phyloP scores from a whole-genome alignment of 2,113 vertebrate species.

The Onychostruthus taczanowskii region DNA sequence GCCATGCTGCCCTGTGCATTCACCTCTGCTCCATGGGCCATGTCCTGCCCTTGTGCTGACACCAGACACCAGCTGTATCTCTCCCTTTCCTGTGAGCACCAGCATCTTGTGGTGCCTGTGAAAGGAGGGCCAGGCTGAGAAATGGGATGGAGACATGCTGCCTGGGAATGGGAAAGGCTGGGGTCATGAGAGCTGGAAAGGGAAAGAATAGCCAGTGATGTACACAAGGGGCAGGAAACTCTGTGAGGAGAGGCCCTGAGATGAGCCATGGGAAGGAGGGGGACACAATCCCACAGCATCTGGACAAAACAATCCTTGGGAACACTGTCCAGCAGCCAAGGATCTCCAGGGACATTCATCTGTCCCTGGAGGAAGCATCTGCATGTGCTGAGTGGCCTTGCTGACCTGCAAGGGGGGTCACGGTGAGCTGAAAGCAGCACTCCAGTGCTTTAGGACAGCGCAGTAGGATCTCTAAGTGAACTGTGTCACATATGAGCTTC shows the following conservation, averaged over 20 bases:
- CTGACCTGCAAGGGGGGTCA: not conserved
- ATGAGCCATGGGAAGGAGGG: not conserved
- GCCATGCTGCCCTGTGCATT: rapidly evolving
- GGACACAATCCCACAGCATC: not conserved
- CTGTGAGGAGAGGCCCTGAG: not conserved
- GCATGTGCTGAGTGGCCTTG: not conserved
- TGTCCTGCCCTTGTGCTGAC: not conserved
- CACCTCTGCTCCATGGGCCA: rapidly evolving
- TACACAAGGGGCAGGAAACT: not conserved
- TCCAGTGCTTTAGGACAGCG: not conserved
- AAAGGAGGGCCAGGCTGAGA: not conserved
- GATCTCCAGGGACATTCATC: not conserved
- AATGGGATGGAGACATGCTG: rapidly evolving
- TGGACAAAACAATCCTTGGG: not conserved
- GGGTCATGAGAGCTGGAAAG: not conserved
- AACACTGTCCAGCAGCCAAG: not conserved
- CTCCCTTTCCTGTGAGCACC: not conserved
- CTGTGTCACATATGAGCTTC: not conserved
- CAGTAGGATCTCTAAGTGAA: not conserved
- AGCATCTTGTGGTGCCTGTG: not conserved
- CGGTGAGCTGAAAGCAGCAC: not conserved
- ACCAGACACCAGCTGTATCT: not conserved
- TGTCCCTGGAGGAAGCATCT: not conserved
- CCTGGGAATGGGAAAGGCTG: not conserved
- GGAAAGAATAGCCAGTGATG: not conserved